phyloP scores from a whole-genome alignment of 2,113 vertebrate genomes.

The Mustela lutreola region DNA sequence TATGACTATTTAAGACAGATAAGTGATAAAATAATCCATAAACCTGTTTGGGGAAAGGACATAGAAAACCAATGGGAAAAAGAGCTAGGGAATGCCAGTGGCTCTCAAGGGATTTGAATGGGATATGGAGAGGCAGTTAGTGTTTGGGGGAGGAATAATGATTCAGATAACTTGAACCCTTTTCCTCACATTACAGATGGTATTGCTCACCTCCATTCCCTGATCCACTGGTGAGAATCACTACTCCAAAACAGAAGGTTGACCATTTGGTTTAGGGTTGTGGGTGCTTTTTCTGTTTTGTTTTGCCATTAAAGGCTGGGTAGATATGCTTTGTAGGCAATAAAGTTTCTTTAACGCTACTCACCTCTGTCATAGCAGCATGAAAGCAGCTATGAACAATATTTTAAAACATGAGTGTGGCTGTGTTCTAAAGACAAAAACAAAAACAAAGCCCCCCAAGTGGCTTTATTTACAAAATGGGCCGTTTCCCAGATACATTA shows the following conservation, averaged over 20 bases:
- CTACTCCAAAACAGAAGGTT: neutral
- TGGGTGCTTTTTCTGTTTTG: neutral
- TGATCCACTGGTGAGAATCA: neutral
- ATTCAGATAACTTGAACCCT: neutral
- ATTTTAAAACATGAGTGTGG: neutral
- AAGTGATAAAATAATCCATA: neutral
- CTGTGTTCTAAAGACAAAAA: neutral
- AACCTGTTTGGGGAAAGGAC: neutral
- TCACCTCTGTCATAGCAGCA: neutral
- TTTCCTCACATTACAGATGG: neutral
- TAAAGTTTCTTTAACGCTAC: accelerated
- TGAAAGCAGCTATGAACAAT: neutral
- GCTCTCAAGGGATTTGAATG: neutral
- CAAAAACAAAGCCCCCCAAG: neutral
- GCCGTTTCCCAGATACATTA: neutral
- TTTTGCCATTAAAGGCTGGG: neutral
- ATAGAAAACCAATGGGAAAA: neutral
- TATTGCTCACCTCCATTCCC: neutral
- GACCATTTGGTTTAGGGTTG: neutral
- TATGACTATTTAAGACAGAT: neutral
- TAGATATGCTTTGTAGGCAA: neutral
- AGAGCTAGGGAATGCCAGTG: neutral
- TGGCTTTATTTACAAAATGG: neutral
- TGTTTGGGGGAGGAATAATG: too few relatives aligned
- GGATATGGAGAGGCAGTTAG: neutral